Evolutionary conservation across 1,140 invertebrate genomes (phyloP).

Genomic region (Formica exsecta): DNA sequence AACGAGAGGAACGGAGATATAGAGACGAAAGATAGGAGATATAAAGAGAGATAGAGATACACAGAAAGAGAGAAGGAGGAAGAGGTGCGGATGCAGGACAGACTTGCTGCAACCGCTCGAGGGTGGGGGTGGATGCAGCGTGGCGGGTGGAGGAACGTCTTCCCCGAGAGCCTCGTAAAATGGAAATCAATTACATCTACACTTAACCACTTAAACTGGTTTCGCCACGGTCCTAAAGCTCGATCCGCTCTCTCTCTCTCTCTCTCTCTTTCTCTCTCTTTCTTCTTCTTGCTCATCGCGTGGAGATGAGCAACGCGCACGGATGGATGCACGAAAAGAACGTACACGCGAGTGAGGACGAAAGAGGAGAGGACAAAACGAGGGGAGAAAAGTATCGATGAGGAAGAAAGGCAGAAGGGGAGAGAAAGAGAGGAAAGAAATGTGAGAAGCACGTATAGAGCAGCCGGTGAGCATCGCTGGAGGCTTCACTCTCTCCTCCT

Average conservation of each 20-base stretch:
- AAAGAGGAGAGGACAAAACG: conserved; percentile 32
- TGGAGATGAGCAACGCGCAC: conserved; percentile 69
- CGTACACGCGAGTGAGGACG: neutral
- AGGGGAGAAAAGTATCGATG: conserved; percentile 53
- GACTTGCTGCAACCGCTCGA: conserved; percentile 17
- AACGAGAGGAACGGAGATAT: neutral
- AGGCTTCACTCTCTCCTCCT: conserved; percentile 73
- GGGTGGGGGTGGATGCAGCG: conserved; percentile 48
- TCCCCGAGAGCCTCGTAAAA: conserved; percentile 85
- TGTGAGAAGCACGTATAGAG: conserved; percentile 62
- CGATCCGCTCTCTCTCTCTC: conserved; percentile 7
- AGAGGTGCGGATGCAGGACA: conserved; percentile 51
- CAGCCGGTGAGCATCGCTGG: conserved; percentile 84
- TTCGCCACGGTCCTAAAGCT: conserved; percentile 86
- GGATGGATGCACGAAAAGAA: conserved; percentile 61
- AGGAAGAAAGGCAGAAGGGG: conserved; percentile 25
- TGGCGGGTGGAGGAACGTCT: conserved; percentile 71
- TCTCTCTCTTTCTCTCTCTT: conserved; percentile 13
- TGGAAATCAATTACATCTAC: conserved; percentile 87
- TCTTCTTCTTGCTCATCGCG: conserved; percentile 51
- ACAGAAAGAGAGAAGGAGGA: conserved; percentile 33
- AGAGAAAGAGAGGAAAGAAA: conserved; percentile 48
- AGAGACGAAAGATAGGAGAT: neutral
- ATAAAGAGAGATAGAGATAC: neutral
- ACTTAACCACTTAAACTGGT: conserved; percentile 87